phyloP scores from a whole-genome alignment of 2,113 vertebrate genomes.

The Paratilapia polleni region DNA sequence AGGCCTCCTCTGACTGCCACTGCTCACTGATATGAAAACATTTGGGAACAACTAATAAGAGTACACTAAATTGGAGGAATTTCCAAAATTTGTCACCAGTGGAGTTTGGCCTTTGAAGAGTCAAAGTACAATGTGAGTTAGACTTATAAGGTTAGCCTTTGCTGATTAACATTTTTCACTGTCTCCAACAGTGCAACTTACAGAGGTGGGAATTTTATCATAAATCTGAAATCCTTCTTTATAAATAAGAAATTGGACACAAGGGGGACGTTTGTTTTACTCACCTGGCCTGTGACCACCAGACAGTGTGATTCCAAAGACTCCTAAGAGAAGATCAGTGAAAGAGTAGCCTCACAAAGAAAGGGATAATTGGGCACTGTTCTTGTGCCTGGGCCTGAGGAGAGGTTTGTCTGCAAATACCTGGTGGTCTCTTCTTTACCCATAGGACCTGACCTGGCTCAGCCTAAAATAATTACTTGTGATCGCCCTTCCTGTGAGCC shows the following conservation, averaged over 20 bases:
- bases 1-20: not conserved
- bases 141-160: not conserved
- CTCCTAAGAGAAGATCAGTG: not conserved
- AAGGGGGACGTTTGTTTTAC: not conserved
- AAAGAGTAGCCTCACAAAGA: not conserved
- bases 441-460: too few relatives aligned
- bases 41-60: not conserved
- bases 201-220: not conserved
- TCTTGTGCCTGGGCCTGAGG: too few relatives aligned
- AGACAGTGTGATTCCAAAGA: not conserved
- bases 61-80: not conserved
- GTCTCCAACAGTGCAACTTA: not conserved
- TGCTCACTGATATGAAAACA: not conserved
- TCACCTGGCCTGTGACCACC: not conserved
- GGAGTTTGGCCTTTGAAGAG: too few relatives aligned
- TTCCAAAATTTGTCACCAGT: not conserved
- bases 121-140: not conserved
- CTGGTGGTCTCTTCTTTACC: too few relatives aligned
- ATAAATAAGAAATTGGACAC: not conserved
- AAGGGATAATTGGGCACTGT: too few relatives aligned
- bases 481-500: too few relatives aligned
- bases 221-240: not conserved
- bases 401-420: too few relatives aligned
- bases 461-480: too few relatives aligned
- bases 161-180: not conserved